Conservation (phyloP, 1,140 invertebrate genomes). For the Cotesia vestalis region DNA sequence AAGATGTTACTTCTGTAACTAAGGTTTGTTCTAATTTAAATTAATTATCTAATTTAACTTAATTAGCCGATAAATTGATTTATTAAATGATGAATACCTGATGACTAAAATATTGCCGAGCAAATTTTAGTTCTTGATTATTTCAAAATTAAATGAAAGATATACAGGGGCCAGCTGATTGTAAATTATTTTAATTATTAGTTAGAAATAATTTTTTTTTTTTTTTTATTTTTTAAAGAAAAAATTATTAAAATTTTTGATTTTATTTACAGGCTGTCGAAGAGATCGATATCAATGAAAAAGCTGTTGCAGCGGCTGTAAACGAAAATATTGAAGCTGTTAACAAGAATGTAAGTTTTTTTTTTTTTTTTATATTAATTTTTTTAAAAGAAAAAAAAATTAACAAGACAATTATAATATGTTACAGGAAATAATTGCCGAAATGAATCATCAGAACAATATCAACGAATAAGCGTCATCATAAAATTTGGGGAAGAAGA, state of each 20-base stretch:
- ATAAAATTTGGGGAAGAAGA: slow-evolving; percentile 62
- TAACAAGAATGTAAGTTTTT: slow-evolving; percentile 59
- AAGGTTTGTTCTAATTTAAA: slow-evolving; percentile 49
- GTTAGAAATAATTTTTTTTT: not conserved
- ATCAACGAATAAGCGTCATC: slow-evolving; percentile 61
- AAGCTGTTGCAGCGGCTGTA: slow-evolving; percentile 62
- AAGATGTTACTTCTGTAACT: slow-evolving; percentile 63
- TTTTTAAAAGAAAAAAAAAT: not conserved
- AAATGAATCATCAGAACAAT: slow-evolving; percentile 60
- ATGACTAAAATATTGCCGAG: slow-evolving; percentile 48
- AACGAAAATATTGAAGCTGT: slow-evolving; percentile 58
- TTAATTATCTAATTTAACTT: not conserved
- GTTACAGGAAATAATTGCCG: slow-evolving; percentile 62
- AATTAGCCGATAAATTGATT: not conserved
- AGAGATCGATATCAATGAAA: slow-evolving; percentile 62
- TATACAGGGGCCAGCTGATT: not conserved
- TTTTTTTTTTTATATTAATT: not conserved
- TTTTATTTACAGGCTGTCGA: slow-evolving; percentile 56
- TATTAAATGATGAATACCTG: slow-evolving; percentile 59
- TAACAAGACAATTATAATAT: slow-evolving; percentile 32
- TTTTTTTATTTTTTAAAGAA: not conserved
- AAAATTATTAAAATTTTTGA: slow-evolving; percentile 27
- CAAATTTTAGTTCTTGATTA: slow-evolving; percentile 28
- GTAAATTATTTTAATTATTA: slow-evolving; percentile 1
- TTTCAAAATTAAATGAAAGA: slow-evolving; percentile 11